phyloP scores from a whole-genome alignment of 2,113 vertebrate species.

The Leptobrachium ailaonicum region DNA sequence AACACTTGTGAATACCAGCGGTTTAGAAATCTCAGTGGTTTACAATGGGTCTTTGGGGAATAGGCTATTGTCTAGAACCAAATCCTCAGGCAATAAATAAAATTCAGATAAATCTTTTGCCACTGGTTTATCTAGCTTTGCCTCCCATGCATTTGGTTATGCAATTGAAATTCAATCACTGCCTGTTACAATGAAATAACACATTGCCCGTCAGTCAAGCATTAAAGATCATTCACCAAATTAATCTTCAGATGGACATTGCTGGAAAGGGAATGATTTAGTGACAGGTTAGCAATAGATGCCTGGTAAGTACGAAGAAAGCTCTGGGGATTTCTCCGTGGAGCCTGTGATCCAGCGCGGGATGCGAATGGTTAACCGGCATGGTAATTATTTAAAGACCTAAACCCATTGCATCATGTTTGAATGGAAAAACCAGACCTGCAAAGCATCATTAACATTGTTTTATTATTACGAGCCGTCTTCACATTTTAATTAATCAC shows the following conservation, averaged over 20 bases:
- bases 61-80: background rate
- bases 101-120: slow-evolving; percentile 61
- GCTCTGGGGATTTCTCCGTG: background rate
- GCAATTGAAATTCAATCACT: slow-evolving; percentile 54
- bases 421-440: slow-evolving; percentile 48
- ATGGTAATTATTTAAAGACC: slow-evolving; percentile 16
- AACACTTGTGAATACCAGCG: background rate
- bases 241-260: slow-evolving; percentile 56
- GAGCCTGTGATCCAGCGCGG: too few species aligned
- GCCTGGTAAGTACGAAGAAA: slow-evolving; percentile 53
- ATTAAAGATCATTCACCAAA: slow-evolving; percentile 59
- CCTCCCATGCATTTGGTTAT: slow-evolving; percentile 61
- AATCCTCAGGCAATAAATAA: slow-evolving; percentile 48
- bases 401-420: slow-evolving; percentile 8
- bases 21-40: background rate
- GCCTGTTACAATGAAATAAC: slow-evolving; percentile 56
- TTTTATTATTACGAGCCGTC: slow-evolving; percentile 68
- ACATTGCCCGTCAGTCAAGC: slow-evolving; percentile 51
- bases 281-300: slow-evolving; percentile 50
- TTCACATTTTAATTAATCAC: slow-evolving; percentile 59
- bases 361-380: background rate
- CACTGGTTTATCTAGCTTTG: slow-evolving; percentile 61
- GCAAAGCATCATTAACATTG: slow-evolving; percentile 60
- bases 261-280: slow-evolving; percentile 25
- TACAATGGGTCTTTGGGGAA: slow-evolving; percentile 2